These are phyloP conservation scores for Amphilophus citrinellus DNA, from an alignment of 2,113 vertebrate genomes.

Conservation along the genomic window DNA sequence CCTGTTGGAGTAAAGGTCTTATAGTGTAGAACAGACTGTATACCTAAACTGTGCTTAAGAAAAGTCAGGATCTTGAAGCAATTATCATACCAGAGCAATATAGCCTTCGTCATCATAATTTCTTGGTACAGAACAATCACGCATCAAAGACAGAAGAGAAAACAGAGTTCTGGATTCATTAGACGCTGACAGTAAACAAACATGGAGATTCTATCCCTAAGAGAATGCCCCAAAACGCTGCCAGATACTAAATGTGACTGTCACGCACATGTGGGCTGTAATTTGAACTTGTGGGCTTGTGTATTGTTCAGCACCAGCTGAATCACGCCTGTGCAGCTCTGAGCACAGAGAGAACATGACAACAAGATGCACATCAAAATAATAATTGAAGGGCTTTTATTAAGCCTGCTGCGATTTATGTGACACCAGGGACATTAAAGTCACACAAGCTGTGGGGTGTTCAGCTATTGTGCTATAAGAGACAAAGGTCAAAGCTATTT, in stretches of 20 bases:
- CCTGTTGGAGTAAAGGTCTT: neutral
- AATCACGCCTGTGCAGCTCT: neutral
- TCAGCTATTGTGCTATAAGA: too few species aligned
- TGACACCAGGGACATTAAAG: neutral
- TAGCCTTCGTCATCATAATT: conserved; percentile 37
- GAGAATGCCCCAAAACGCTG: conserved; percentile 6
- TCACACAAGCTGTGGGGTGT: neutral
- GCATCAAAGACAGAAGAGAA: conserved; percentile 36
- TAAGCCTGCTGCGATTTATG: neutral
- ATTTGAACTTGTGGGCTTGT: conserved; percentile 7
- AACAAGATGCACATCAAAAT: neutral
- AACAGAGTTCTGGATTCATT: conserved; percentile 25
- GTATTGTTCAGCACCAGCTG: neutral
- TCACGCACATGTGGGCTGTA: conserved; percentile 42
- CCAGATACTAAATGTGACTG: conserved; percentile 23
- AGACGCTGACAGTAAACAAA: conserved; percentile 59
- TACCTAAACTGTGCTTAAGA: neutral
- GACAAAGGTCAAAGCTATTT: neutral
- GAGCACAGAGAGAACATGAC: neutral
- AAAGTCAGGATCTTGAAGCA: conserved; percentile 54
- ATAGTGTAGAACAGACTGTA: neutral
- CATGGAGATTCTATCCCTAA: conserved; percentile 13
- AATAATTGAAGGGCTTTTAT: neutral
- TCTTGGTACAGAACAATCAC: conserved; percentile 12
- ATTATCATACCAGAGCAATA: conserved; percentile 51